These are phyloP conservation scores for Endotricha flammealis DNA, from an alignment of 2,888 invertebrate genomes.

Conservation along the genomic window DNA sequence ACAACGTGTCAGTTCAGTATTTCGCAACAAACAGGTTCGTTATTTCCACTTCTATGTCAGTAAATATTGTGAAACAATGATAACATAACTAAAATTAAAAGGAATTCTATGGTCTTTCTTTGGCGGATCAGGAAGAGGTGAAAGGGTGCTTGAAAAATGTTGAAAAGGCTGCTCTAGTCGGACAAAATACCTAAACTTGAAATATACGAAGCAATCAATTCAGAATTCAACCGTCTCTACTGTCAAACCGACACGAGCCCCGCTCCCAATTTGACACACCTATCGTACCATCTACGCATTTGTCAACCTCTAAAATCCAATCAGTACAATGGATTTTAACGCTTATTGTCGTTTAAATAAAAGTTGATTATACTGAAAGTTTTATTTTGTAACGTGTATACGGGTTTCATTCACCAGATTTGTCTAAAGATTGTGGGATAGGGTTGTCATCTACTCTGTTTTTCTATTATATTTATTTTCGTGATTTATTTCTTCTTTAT, in stretches of 20 bases:
- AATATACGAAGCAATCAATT: constrained; percentile 46
- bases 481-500: too few species aligned
- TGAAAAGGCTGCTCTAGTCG: too few species aligned
- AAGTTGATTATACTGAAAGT: constrained; percentile 13
- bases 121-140: too few species aligned
- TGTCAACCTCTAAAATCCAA: constrained; percentile 18
- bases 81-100: too few species aligned
- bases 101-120: too few species aligned
- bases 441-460: constrained; percentile 3
- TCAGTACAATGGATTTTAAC: constrained; percentile 20
- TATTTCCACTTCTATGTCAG: too few species aligned
- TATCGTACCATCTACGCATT: constrained; percentile 49
- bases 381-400: constrained; percentile 30
- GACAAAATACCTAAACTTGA: constrained; percentile 2
- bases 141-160: too few species aligned
- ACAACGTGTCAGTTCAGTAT: too few species aligned
- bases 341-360: constrained; percentile 24
- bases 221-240: constrained; percentile 53
- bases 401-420: constrained; percentile 68
- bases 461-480: too few species aligned
- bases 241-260: constrained; percentile 52
- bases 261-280: constrained; percentile 63
- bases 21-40: too few species aligned
- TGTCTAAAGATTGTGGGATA: constrained; percentile 61
- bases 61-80: too few species aligned